A percentile compares a stretch with the other conserved stretches of the same genome.
Evolutionary conservation across 2,113 vertebrate genomes (phyloP).

Genomic region (Chelonoidis abingdonii): DNA sequence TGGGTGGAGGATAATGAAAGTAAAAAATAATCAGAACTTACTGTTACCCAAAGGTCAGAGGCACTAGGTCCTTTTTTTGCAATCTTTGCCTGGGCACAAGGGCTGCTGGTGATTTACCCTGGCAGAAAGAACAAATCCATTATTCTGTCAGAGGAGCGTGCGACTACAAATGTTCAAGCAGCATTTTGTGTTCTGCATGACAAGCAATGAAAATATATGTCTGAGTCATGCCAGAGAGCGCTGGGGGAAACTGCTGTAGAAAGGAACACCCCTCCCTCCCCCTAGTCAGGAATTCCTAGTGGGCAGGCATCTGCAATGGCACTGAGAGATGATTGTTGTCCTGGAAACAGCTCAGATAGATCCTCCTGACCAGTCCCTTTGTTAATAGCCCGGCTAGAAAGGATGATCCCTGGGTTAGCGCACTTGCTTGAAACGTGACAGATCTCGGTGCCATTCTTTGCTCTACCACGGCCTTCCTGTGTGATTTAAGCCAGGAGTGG

Average conservation of each 20-base stretch:
- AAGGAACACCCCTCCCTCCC: background rate
- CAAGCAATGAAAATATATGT: background rate
- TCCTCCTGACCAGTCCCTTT: background rate
- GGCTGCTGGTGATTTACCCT: background rate
- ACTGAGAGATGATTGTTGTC: background rate
- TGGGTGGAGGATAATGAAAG: background rate
- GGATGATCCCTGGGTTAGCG: background rate
- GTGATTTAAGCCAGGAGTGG: background rate
- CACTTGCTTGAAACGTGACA: background rate
- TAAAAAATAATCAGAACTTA: slow-evolving; percentile 4
- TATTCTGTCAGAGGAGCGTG: background rate
- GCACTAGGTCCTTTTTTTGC: background rate
- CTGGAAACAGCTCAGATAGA: background rate
- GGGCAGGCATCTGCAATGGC: background rate
- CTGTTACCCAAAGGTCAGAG: background rate
- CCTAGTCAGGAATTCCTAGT: background rate
- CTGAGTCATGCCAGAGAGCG: background rate
- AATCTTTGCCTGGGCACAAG: background rate
- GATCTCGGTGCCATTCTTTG: background rate
- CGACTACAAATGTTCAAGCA: slow-evolving; percentile 12
- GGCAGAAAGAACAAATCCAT: background rate
- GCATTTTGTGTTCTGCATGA: background rate
- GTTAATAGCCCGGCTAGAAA: background rate
- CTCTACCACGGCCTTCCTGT: background rate
- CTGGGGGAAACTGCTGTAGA: background rate